phyloP scores from a whole-genome alignment of 2,888 invertebrate species.

The Nipponacmea schrenckii region DNA sequence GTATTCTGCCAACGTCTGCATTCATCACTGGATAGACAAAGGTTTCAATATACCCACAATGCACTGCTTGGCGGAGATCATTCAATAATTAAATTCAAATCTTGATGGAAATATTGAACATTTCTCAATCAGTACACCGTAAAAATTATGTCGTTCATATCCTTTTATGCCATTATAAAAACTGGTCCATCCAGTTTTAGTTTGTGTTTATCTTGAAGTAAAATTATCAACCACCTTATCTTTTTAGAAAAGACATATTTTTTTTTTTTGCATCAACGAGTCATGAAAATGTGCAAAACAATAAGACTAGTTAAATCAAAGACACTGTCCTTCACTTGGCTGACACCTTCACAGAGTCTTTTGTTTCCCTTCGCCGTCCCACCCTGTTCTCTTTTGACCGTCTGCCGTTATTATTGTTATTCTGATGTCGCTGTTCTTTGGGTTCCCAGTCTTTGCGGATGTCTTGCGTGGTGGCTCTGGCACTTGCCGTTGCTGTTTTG shows the following conservation, averaged over 20 bases:
- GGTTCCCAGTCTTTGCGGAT: slow-evolving; percentile 41
- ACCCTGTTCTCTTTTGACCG: slow-evolving; percentile 90
- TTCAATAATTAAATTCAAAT: too few species aligned
- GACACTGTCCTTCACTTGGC: slow-evolving; percentile 25
- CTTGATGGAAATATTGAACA: too few species aligned
- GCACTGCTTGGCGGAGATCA: slow-evolving; percentile 5
- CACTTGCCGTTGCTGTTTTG: slow-evolving; percentile 34
- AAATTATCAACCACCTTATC: too few species aligned
- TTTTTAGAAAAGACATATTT: too few species aligned
- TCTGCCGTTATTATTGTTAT: slow-evolving; percentile 76
- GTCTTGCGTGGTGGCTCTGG: slow-evolving; percentile 27
- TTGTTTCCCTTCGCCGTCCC: slow-evolving; percentile 40
- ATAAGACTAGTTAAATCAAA: slow-evolving; percentile 11
- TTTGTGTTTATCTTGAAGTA: too few species aligned
- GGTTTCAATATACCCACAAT: background rate
- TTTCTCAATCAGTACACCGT: too few species aligned
- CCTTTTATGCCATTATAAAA: too few species aligned
- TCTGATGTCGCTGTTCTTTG: slow-evolving; percentile 70
- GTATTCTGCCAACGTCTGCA: too few species aligned
- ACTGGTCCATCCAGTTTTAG: too few species aligned
- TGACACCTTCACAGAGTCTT: slow-evolving; percentile 33
- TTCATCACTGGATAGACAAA: slow-evolving; percentile 1
- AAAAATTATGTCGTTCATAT: too few species aligned
- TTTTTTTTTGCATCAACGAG: too few species aligned
- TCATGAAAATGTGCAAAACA: background rate